phyloP scores from a whole-genome alignment of 2,888 invertebrate species.

The Nematopogon swammerdamellus region DNA sequence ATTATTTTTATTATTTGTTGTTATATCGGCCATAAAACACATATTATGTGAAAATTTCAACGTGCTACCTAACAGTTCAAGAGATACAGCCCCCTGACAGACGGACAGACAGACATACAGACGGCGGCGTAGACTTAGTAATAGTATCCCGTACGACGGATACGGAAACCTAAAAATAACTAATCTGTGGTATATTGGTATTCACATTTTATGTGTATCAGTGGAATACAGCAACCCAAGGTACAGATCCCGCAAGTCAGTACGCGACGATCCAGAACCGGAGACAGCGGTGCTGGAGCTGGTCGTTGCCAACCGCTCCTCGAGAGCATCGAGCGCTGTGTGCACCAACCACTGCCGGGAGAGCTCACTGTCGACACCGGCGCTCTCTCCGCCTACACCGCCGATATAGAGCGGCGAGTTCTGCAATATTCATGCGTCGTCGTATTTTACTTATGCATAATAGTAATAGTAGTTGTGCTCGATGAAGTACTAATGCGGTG shows the following conservation, averaged over 20 bases:
- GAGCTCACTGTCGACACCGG: constrained; percentile 77
- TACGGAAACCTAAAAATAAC: no score
- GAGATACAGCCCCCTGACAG: no score
- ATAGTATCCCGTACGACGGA: no score
- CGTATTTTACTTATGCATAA: constrained; percentile 18
- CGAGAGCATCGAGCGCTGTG: constrained; percentile 86
- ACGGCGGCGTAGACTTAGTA: no score
- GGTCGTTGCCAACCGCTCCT: constrained; percentile 67
- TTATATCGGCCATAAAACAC: no score
- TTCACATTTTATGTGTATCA: constrained; percentile 92
- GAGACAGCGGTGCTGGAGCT: constrained; percentile 41
- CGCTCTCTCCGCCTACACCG: constrained; percentile 37
- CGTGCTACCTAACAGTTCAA: no score
- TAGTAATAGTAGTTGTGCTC: no score
- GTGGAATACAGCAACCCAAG: constrained; percentile 89
- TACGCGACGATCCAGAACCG: constrained; percentile 55
- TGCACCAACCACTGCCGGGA: constrained; percentile 93
- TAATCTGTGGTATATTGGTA: no score
- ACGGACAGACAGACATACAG: no score
- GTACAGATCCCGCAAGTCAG: constrained; percentile 85
- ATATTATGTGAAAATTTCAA: no score
- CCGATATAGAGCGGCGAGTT: constrained; percentile 89
- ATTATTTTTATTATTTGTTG: no score
- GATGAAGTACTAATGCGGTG: no score
- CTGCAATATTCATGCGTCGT: constrained; percentile 51